These are phyloP conservation scores for Calliopsis andreniformis DNA, from an alignment of 1,140 invertebrate genomes.

Conservation along the genomic window DNA sequence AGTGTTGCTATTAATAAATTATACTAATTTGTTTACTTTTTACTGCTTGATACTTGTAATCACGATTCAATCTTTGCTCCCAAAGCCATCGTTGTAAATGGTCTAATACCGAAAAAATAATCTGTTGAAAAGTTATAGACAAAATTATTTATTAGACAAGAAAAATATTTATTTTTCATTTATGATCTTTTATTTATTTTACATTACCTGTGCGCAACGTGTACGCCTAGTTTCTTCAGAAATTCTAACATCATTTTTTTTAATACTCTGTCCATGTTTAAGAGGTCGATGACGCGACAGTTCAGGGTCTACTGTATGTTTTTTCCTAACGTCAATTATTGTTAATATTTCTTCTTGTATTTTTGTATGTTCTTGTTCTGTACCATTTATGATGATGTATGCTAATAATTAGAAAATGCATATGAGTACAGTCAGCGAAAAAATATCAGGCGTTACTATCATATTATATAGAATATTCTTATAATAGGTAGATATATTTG, in stretches of 20 bases:
- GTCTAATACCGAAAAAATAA: conserved; percentile 87
- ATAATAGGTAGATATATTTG: too few species aligned
- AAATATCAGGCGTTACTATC: too few species aligned
- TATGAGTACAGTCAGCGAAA: too few species aligned
- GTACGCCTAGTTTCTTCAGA: conserved; percentile 78
- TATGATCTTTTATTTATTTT: too few species aligned
- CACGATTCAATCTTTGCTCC: conserved; percentile 82
- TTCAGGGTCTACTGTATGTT: conserved; percentile 70
- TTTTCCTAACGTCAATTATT: conserved; percentile 70
- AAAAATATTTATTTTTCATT: not conserved
- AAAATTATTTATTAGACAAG: conserved; percentile 14
- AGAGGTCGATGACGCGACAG: conserved; percentile 71
- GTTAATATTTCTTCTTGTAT: conserved; percentile 76
- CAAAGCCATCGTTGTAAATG: conserved; percentile 88
- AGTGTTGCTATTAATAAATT: conserved; percentile 8
- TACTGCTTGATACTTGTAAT: conserved; percentile 72
- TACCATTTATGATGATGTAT: conserved; percentile 70
- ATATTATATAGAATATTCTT: too few species aligned
- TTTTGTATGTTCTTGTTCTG: conserved; percentile 58
- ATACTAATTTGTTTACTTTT: conserved; percentile 47
- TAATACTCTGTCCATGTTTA: conserved; percentile 57
- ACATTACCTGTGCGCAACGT: conserved; percentile 76
- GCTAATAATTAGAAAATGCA: conserved; percentile 56
- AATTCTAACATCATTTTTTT: conserved; percentile 65
- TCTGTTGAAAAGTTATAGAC: conserved; percentile 65